These are phyloP conservation scores for Puffinus mauretanicus DNA, from an alignment of 2,113 vertebrate species.

Conservation along the genomic window DNA sequence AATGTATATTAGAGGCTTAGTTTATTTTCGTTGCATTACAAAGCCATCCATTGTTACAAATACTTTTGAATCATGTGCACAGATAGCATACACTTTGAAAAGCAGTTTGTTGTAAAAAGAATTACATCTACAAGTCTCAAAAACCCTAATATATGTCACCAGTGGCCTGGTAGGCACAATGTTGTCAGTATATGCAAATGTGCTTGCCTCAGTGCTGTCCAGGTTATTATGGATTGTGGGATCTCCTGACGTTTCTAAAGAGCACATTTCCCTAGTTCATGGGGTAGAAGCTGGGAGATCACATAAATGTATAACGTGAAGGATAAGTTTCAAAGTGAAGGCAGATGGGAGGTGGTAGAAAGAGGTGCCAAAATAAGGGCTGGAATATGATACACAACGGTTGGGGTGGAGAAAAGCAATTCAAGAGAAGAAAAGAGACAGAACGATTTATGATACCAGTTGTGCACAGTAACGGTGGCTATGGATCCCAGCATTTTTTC, in stretches of 20 bases:
- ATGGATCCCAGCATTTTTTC: not conserved
- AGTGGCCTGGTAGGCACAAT: not conserved
- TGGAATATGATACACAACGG: not conserved
- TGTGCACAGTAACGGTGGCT: not conserved
- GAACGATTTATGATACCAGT: not conserved
- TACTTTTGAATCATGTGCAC: not conserved
- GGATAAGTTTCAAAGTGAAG: not conserved
- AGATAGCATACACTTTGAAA: not conserved
- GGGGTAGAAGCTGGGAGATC: not conserved
- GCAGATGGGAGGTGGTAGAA: not conserved
- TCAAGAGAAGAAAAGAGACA: not conserved
- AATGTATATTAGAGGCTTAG: not conserved
- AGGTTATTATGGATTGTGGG: rapidly evolving
- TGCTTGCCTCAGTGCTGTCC: not conserved
- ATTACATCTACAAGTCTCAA: not conserved
- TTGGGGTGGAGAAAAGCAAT: not conserved
- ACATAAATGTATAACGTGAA: not conserved
- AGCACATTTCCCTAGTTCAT: not conserved
- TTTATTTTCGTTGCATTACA: not conserved
- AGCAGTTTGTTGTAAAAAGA: not conserved
- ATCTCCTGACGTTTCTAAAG: not conserved
- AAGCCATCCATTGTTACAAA: not conserved
- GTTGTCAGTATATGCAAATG: rapidly evolving
- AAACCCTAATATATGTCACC: not conserved
- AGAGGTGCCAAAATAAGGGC: not conserved